These are phyloP conservation scores for Metridium senile DNA, from an alignment of 92 coral and sea anemone genomes.

Conservation along the genomic window DNA sequence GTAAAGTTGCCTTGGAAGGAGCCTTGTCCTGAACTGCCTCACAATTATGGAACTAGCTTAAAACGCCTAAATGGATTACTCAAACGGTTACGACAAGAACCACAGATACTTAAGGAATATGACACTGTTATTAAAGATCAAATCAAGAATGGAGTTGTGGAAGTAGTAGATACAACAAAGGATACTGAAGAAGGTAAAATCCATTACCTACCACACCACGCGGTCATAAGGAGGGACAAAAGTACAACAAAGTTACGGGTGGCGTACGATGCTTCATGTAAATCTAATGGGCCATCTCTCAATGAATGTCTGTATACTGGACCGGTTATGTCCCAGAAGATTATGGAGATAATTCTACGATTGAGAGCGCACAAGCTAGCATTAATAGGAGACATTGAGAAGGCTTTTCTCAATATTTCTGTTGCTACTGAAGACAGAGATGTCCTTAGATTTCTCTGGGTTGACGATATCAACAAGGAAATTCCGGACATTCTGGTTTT, in stretches of 20 bases:
- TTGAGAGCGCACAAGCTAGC: conserved; percentile 37
- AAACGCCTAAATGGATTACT: conserved; percentile 27
- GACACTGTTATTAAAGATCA: conserved; percentile 55
- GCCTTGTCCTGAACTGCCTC: conserved; percentile 41
- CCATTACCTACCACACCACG: conserved; percentile 73
- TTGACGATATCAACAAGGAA: conserved; percentile 24
- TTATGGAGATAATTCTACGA: conserved; percentile 45
- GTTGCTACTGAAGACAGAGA: conserved; percentile 25
- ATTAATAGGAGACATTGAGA: conserved; percentile 46
- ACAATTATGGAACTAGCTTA: conserved; percentile 34
- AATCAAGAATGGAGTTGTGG: conserved; percentile 50
- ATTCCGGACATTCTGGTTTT: conserved; percentile 18
- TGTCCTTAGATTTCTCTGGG: conserved; percentile 31
- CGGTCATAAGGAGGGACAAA: conserved; percentile 61
- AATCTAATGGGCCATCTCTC: conserved; percentile 49
- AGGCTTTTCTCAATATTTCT: conserved; percentile 44
- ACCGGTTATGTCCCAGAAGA: conserved; percentile 24
- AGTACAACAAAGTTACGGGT: conserved; percentile 58
- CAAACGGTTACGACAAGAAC: conserved; percentile 35
- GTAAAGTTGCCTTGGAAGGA: conserved; percentile 51
- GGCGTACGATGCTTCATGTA: conserved; percentile 72
- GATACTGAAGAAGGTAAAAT: conserved; percentile 34
- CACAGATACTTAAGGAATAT: conserved; percentile 48
- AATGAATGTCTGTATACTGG: conserved; percentile 56
- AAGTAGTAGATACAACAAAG: conserved; percentile 28